phyloP scores from a whole-genome alignment of 2,888 invertebrate genomes.

The Malthinus seriepunctatus region DNA sequence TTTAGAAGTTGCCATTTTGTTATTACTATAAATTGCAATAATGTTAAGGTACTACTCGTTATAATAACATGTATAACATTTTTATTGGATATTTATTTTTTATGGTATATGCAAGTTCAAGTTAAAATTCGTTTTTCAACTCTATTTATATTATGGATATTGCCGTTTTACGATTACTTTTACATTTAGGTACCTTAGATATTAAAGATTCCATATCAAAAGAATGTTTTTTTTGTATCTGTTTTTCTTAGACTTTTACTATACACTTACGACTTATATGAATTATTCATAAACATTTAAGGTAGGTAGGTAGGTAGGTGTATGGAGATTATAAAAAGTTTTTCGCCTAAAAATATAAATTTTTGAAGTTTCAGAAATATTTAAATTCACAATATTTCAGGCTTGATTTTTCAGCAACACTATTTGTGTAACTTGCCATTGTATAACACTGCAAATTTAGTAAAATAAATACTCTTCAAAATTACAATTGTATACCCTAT shows the following conservation, averaged over 20 bases:
- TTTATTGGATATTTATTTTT: background rate
- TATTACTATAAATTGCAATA: conserved; percentile 1
- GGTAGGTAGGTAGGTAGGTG: background rate
- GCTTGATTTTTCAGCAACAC: too few species aligned
- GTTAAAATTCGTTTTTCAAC: background rate
- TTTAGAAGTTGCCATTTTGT: too few species aligned
- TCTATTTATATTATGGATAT: background rate
- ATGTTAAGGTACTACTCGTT: background rate
- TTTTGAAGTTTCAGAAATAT: background rate
- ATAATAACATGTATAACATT: background rate
- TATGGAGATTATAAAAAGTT: conserved; percentile 6
- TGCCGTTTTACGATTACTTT: background rate
- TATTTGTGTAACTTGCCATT: too few species aligned
- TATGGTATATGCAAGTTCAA: background rate
- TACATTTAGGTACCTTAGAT: background rate
- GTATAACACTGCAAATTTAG: too few species aligned
- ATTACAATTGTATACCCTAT: too few species aligned
- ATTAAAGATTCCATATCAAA: background rate
- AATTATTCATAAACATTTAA: background rate
- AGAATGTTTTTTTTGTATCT: background rate
- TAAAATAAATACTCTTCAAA: too few species aligned
- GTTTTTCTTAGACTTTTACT: conserved; percentile 1
- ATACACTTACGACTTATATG: background rate
- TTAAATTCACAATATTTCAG: too few species aligned
- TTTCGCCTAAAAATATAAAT: background rate